Evolutionary conservation across 2,113 vertebrate species (phyloP), one percentile per base, ranked within the genome.

Genomic region (Larimichthys crocea): DNA sequence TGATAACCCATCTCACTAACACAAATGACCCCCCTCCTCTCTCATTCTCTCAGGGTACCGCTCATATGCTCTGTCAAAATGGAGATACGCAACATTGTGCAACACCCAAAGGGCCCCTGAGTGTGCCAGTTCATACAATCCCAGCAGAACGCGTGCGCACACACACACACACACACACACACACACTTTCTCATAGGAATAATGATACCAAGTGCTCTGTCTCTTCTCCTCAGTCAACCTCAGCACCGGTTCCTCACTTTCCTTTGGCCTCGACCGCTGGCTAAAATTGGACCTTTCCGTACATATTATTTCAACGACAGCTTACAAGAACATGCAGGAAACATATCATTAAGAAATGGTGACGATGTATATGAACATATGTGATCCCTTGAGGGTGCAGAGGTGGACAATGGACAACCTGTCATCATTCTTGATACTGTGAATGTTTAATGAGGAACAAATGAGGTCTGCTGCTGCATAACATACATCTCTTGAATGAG

Each of bases 41-140:
- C n/a, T 8, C 17, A 0, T 14, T 46, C 56, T 67, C 56, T 76
- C 24, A 31, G 24, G 24, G 57, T 62, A 40, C n/a, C n/a, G 24
- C 29, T 72, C 57, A 70, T 19, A 49, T 69, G 64, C 24, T 56
- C 49, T 22, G 72, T 84, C 59, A 74, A 80, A 64, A 85, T 22
- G 57, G 79, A 86, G 67, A 87, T 59, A 80, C 9, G 74, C 68
- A 93, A 89, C 69, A 82, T 19, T 64, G 66, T 82, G 88, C 85
- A 91, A 91, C 77, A 86, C 83, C 88, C 89, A 74, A 26, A 66
- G 74, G 83, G 75, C 20, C 59, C 42, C 52, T 67, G 56, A 79
- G 46, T 69, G 57, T 49, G 72, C 69, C 15, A 73, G 40, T 19
- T 69, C 80, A 79, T 8, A 52, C 44, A 75, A 65, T 87, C 74